Evolutionary conservation across 2,797 vertebrate species (phyloP).

Genomic region (Rhinichthys osculus): DNA sequence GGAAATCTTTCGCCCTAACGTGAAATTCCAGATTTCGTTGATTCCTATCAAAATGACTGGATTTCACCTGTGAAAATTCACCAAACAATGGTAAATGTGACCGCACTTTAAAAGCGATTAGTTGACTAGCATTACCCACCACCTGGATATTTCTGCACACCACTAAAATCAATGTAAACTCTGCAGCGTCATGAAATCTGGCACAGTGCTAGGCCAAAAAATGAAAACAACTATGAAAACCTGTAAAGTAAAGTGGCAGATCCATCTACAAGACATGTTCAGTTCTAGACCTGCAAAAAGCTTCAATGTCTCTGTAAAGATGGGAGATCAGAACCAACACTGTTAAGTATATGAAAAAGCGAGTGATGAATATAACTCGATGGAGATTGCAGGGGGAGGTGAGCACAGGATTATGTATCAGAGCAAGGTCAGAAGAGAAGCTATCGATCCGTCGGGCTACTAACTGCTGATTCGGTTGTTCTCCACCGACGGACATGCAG

Average conservation of each 20-base stretch:
- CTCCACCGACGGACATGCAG: not conserved
- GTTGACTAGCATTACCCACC: not conserved
- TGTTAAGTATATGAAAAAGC: conserved; percentile 5
- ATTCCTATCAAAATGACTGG: not conserved
- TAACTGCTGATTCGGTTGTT: conserved; percentile 53
- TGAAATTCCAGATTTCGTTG: not conserved
- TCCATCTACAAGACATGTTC: not conserved
- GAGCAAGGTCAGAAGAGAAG: conserved; percentile 58
- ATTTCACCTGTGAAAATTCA: too few species aligned
- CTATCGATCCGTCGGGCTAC: conserved; percentile 51
- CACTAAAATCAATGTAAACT: not conserved
- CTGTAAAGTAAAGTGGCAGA: not conserved
- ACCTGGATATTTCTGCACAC: not conserved
- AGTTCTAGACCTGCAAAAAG: not conserved
- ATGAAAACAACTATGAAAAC: not conserved
- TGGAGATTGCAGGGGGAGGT: not conserved
- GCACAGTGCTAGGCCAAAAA: not conserved
- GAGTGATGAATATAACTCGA: not conserved
- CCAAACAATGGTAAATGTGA: not conserved
- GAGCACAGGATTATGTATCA: conserved; percentile 46
- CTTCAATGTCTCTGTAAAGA: not conserved
- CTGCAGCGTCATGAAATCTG: not conserved
- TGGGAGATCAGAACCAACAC: not conserved
- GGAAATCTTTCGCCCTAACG: not conserved
- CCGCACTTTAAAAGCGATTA: not conserved